Conservation (phyloP, 2,113 vertebrate genomes). For the Euleptes europaea region DNA sequence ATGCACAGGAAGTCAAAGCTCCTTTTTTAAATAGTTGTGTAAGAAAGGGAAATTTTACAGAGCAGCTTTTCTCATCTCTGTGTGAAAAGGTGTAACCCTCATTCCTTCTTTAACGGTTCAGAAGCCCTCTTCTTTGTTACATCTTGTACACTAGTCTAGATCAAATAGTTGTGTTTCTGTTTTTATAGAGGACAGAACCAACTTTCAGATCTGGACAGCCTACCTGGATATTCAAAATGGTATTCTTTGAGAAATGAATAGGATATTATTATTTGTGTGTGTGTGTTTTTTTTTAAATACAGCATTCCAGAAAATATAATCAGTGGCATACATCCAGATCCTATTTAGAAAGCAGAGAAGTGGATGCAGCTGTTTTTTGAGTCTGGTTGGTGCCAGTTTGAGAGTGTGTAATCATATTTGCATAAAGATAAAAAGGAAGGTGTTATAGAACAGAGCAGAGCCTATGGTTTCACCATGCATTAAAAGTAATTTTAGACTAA, state of each 20-base stretch:
- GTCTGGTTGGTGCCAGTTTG: constrained; percentile 69
- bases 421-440: constrained; percentile 80
- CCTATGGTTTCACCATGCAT: constrained; percentile 75
- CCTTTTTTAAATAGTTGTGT: background rate
- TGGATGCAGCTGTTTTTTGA: constrained; percentile 73
- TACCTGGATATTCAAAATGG: background rate
- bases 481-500: constrained; percentile 80
- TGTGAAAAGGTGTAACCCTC: background rate
- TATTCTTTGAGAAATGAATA: background rate
- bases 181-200: background rate
- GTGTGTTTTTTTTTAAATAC: constrained; percentile 22
- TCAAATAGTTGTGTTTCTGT: background rate
- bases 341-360: constrained; percentile 69
- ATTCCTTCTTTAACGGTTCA: background rate
- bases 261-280: background rate
- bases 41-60: no score
- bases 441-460: constrained; percentile 73
- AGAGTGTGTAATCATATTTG: constrained; percentile 77
- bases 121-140: background rate
- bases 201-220: background rate
- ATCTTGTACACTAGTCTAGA: background rate
- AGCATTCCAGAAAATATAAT: constrained; percentile 69
- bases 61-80: background rate
- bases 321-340: constrained; percentile 70
- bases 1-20: background rate